A percentile compares a stretch with the other conserved stretches of the same genome.
These are phyloP conservation scores for Archilochus colubris DNA, from an alignment of 2,113 vertebrate genomes.

Conservation along the genomic window DNA sequence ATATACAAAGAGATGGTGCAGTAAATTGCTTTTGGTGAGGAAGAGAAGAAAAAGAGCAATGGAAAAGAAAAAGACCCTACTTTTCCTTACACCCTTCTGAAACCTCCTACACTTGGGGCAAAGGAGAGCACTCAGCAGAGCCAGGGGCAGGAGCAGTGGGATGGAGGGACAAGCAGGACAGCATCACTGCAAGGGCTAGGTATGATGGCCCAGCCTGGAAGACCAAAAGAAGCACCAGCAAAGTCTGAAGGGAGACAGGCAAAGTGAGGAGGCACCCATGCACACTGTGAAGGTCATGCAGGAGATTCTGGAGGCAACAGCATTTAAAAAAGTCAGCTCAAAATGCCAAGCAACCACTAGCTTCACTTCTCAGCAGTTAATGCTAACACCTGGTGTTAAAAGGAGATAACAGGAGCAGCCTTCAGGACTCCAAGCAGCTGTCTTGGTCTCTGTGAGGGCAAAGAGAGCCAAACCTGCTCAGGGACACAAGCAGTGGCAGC, in stretches of 20 bases:
- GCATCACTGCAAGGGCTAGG: background rate
- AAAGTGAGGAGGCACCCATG: background rate
- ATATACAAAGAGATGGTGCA: background rate
- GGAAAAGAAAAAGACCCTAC: background rate
- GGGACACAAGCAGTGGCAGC: rapidly evolving
- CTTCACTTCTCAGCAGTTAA: background rate
- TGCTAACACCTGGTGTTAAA: background rate
- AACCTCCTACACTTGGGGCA: background rate
- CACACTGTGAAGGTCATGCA: background rate
- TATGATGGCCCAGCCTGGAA: rapidly evolving
- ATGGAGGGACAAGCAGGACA: background rate
- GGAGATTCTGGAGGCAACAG: background rate
- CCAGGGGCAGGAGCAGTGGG: rapidly evolving
- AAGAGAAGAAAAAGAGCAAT: background rate
- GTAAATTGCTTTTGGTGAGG: background rate
- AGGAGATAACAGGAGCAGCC: background rate
- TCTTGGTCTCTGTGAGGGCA: rapidly evolving
- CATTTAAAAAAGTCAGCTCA: background rate
- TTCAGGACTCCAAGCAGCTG: background rate
- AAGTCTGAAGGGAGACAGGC: background rate
- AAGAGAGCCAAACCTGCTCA: background rate
- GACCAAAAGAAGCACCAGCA: background rate
- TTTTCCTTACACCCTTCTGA: background rate
- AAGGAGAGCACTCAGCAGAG: background rate
- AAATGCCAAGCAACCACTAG: background rate